A percentile compares a stretch with the other conserved stretches of the same genome.
Evolutionary conservation across 2,113 vertebrate genomes (phyloP).

Genomic region (Tyto alba): DNA sequence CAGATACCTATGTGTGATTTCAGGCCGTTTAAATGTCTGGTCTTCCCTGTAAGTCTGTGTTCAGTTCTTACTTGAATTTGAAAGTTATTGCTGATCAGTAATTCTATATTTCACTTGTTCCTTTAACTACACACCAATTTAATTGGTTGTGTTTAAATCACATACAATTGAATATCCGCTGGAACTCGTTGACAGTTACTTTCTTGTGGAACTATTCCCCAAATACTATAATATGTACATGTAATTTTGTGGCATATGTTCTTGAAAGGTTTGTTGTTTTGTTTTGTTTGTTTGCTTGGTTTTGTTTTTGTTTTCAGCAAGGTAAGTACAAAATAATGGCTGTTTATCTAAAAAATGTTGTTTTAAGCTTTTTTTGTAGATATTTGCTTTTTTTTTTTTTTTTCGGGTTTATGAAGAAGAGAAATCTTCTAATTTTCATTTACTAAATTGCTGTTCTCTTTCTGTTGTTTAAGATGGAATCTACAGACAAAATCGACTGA

Average conservation of each 20-base stretch:
- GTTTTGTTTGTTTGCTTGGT: too few relatives aligned
- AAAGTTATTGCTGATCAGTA: neutral
- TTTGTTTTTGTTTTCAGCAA: neutral
- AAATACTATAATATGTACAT: rapidly evolving
- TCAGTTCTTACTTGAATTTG: neutral
- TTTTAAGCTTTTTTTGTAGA: neutral
- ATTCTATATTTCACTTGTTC: neutral
- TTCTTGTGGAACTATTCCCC: neutral
- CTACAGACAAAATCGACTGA: slow-evolving; percentile 67
- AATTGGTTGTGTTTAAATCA: neutral
- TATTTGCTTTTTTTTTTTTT: neutral
- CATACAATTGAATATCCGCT: neutral
- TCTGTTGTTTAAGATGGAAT: slow-evolving; percentile 67
- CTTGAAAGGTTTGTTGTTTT: neutral
- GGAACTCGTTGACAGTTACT: neutral
- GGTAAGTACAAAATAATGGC: neutral
- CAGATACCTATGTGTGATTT: neutral
- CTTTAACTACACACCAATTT: neutral
- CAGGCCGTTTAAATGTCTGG: neutral
- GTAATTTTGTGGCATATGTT: neutral
- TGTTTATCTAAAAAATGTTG: neutral
- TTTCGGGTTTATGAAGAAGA: neutral
- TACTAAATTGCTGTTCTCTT: neutral
- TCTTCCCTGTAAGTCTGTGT: neutral
- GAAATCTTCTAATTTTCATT: neutral